phyloP scores from a whole-genome alignment of 2,888 invertebrate genomes.

The Troides oblongomaculatus region DNA sequence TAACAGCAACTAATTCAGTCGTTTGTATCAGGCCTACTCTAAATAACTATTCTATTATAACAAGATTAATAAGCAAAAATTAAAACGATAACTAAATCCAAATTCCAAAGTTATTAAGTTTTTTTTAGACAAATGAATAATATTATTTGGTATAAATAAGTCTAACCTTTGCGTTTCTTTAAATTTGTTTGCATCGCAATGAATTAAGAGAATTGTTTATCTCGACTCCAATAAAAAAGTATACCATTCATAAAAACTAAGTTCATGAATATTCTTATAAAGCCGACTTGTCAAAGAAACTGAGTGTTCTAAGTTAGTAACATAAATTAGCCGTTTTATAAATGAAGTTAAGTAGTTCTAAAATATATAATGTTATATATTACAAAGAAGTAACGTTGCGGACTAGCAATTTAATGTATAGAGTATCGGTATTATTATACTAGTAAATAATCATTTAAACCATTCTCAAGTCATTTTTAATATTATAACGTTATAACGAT shows the following conservation, averaged over 20 bases:
- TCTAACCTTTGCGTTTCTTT: too few species aligned
- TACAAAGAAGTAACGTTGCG: background rate
- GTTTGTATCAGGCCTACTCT: too few species aligned
- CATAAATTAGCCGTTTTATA: background rate
- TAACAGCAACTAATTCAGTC: too few species aligned
- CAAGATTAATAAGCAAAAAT: too few species aligned
- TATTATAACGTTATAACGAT: background rate
- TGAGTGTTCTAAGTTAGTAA: conserved; percentile 17
- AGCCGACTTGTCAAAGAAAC: conserved; percentile 11
- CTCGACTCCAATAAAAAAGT: background rate
- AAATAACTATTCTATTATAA: too few species aligned
- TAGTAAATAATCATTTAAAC: background rate
- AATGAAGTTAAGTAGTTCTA: conserved; percentile 2
- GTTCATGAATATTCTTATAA: background rate
- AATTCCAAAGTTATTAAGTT: too few species aligned
- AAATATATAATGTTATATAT: background rate
- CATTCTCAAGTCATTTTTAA: background rate
- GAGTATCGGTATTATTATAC: background rate
- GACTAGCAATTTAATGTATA: background rate
- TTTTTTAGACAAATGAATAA: too few species aligned
- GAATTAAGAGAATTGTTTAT: background rate
- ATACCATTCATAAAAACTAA: background rate
- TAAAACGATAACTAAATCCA: too few species aligned
- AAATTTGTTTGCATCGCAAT: too few species aligned
- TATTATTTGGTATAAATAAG: too few species aligned